Conservation (phyloP, 2,888 invertebrate genomes). For the Copidosoma aretas region DNA sequence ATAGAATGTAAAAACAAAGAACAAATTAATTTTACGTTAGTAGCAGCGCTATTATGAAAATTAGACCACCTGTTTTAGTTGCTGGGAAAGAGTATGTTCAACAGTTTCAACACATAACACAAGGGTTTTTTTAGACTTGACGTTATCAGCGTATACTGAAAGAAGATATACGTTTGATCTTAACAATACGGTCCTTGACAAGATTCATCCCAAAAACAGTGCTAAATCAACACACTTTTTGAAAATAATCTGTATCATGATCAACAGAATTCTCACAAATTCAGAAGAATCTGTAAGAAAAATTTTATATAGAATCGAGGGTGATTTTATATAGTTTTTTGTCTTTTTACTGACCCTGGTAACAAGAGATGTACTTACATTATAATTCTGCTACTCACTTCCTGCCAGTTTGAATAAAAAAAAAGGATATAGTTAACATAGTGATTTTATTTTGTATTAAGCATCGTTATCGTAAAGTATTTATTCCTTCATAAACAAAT, state of each 20-base stretch:
- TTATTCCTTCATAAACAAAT: conserved; percentile 77
- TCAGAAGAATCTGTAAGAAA: conserved; percentile 42
- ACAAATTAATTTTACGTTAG: conserved; percentile 49
- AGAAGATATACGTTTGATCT: conserved; percentile 58
- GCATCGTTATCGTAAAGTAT: conserved; percentile 68
- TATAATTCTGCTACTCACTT: conserved; percentile 62
- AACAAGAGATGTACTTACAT: conserved; percentile 64
- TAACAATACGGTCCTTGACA: conserved; percentile 67
- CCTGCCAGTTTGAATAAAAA: conserved; percentile 63
- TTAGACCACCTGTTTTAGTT: conserved; percentile 74
- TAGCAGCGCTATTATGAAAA: conserved; percentile 62
- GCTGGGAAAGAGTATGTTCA: conserved; percentile 79
- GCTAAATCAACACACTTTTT: no score
- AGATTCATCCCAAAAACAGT: conserved; percentile 66
- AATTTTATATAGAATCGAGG: neutral
- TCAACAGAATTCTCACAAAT: conserved; percentile 52
- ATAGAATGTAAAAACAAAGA: no score
- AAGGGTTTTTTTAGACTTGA: conserved; percentile 61
- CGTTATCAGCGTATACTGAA: conserved; percentile 59
- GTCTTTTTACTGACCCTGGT: conserved; percentile 61
- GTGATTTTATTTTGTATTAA: conserved; percentile 72
- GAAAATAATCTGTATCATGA: conserved; percentile 45
- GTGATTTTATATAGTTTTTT: neutral
- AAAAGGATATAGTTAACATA: conserved; percentile 71
- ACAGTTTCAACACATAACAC: conserved; percentile 72